phyloP scores from a whole-genome alignment of 2,797 vertebrate species.

The Alfaro cultratus region DNA sequence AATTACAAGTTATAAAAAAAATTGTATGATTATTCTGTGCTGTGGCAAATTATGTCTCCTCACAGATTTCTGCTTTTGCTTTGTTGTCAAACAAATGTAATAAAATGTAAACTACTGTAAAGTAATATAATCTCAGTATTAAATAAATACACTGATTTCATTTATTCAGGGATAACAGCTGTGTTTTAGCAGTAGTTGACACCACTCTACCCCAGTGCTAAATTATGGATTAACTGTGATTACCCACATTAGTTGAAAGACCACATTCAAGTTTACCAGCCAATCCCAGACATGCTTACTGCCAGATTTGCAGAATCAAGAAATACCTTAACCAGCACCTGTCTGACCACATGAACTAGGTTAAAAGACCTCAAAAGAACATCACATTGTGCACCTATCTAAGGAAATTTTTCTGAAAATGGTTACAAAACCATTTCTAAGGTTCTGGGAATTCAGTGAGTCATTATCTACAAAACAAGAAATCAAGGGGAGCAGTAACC shows the following conservation, averaged over 20 bases:
- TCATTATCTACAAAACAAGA: background rate
- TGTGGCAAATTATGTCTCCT: background rate
- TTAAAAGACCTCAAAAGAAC: background rate
- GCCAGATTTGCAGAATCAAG: background rate
- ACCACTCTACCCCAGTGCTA: background rate
- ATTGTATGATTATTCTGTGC: background rate
- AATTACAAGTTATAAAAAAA: background rate
- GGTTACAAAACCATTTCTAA: background rate
- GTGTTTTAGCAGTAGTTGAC: background rate
- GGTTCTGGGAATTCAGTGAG: background rate
- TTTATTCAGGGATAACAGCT: background rate
- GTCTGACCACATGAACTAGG: background rate
- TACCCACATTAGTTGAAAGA: background rate
- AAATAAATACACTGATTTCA: background rate
- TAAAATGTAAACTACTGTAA: background rate
- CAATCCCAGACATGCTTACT: background rate
- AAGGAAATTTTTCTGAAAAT: background rate
- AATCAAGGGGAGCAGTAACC: background rate
- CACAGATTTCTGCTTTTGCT: background rate
- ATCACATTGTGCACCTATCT: background rate
- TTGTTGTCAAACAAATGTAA: background rate
- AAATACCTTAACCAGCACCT: background rate
- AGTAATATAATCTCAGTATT: background rate
- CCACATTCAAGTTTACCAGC: background rate
- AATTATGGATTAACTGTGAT: background rate